These are phyloP conservation scores for Antrozous pallidus DNA, from an alignment of 2,797 vertebrate genomes.

Conservation along the genomic window DNA sequence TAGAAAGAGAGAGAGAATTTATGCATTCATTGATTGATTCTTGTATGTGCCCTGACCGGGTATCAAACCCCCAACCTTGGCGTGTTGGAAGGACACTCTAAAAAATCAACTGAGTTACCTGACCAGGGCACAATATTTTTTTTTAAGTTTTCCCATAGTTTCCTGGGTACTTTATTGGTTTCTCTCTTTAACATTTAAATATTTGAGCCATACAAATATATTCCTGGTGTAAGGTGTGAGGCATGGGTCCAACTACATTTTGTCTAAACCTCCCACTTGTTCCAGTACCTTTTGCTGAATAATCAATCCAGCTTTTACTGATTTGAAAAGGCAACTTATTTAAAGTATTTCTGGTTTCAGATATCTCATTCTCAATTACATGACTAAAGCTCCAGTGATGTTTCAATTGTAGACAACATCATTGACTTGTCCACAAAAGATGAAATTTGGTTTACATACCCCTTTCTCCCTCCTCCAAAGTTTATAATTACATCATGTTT, in stretches of 20 bases:
- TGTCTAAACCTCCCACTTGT: not conserved
- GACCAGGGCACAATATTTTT: not conserved
- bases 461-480: not conserved
- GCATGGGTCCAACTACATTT: not conserved
- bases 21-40: not conserved
- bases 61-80: not conserved
- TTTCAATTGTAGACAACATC: not conserved
- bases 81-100: not conserved
- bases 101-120: not conserved
- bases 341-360: not conserved
- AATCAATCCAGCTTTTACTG: not conserved
- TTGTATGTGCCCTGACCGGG: not conserved
- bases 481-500: not conserved
- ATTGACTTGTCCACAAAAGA: not conserved
- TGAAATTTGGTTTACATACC: not conserved
- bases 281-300: not conserved
- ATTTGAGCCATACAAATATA: not conserved
- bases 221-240: not conserved
- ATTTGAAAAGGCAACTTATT: not conserved
- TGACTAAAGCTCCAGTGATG: not conserved
- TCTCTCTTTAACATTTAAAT: not conserved
- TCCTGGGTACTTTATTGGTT: not conserved
- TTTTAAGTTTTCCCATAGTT: not conserved
- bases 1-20: not conserved
- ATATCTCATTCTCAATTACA: not conserved